Conservation (phyloP, 2,888 invertebrate species). For the Aphrophora alni region DNA sequence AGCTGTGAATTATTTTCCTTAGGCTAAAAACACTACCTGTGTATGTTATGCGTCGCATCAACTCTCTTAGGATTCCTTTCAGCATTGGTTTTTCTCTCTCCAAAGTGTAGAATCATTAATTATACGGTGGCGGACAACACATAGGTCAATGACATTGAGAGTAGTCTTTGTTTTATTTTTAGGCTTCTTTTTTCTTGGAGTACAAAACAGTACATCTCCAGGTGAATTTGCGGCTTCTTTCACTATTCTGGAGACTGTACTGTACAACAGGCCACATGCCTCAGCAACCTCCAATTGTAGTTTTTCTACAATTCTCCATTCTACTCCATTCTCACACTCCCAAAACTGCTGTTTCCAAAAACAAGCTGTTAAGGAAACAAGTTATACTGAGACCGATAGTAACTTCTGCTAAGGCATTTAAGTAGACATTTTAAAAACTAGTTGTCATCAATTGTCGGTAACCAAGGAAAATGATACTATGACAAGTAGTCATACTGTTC, state of each 20-base stretch:
- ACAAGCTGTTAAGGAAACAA: no score
- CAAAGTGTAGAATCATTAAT: neutral
- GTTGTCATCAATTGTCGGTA: no score
- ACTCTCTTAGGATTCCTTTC: neutral
- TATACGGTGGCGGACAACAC: neutral
- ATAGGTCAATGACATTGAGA: neutral
- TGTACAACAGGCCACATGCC: neutral
- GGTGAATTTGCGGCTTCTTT: neutral
- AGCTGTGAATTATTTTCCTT: neutral
- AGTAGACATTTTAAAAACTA: no score
- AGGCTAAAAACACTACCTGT: neutral
- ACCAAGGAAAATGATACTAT: no score
- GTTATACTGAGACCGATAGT: no score
- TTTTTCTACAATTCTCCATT: no score
- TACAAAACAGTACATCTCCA: neutral
- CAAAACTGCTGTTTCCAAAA: no score
- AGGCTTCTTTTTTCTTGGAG: neutral
- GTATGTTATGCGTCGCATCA: neutral
- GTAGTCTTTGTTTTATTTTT: constrained; percentile 3
- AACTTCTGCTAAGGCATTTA: no score
- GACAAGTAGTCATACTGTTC: no score
- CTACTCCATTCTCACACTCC: no score
- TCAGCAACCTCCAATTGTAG: neutral
- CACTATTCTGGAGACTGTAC: constrained; percentile 7
- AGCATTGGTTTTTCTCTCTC: neutral